These are phyloP conservation scores for Urocynchramus pylzowi DNA, from an alignment of 2,113 vertebrate species.

Conservation along the genomic window DNA sequence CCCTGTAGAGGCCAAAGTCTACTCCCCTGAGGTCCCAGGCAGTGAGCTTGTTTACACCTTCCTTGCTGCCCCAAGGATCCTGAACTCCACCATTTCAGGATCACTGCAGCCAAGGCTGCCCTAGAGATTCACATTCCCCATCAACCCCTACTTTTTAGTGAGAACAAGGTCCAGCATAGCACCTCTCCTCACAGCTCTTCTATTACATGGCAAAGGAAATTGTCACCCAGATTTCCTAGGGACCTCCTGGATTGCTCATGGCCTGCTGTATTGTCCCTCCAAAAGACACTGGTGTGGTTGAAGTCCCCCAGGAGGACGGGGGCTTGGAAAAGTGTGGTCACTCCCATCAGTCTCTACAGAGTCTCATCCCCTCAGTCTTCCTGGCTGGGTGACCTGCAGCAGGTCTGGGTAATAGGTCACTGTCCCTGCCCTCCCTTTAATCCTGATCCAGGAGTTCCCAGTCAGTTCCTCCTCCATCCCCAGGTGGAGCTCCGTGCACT, in stretches of 20 bases:
- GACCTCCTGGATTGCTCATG: too few species aligned
- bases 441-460: neutral
- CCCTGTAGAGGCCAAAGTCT: neutral
- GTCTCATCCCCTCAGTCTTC: neutral
- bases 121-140: neutral
- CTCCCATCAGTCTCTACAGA: neutral
- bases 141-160: neutral
- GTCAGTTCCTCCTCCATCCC: neutral
- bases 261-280: neutral
- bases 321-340: neutral
- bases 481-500: neutral
- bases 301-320: rapidly evolving
- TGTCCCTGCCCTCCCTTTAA: neutral
- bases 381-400: neutral
- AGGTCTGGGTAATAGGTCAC: neutral
- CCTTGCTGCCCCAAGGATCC: neutral
- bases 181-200: neutral
- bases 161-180: neutral
- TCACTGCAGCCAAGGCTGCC: neutral
- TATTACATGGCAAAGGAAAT: neutral
- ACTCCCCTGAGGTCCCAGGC: too few species aligned
- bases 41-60: neutral
- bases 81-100: neutral
- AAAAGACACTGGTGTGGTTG: neutral
- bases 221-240: neutral